Base-by-base conservation (phyloP, 2,113 vertebrate genomes). In the Petromus typicus region DNA sequence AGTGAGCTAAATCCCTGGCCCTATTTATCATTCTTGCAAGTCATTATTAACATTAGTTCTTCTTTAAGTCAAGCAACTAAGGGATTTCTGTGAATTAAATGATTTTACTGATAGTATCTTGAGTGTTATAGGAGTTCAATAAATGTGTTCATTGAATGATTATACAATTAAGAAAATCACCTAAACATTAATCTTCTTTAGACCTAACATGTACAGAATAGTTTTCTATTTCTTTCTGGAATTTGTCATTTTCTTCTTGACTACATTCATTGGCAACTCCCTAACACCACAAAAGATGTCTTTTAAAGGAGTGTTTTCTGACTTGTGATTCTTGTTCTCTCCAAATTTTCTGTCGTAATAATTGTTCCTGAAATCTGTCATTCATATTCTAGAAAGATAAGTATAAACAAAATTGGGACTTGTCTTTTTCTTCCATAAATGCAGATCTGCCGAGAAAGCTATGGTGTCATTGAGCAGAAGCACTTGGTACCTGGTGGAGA, bases 401-500 rank as follows among this genome's bases (percentile, higher is more conserved):
- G 18, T 89, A 43, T 73, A 90, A 88, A 40, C 23, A 95, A 43
- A 96, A 95, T 45, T 90, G 37, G 93, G 95, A 73, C 30, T 0
- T 93, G n/a, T 97, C 0, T 96, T 97, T 95, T 96, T 95, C 66
- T 45, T 4, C 63, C 56, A 90, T 76, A n/a, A 91, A 22, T 84
- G 17, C 85, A 99, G 99, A 99, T 99, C 95, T 99, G 99, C 96
- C 99, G 99, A 92, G 99, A 99, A 96, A 99, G 99, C 98, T 99
- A 99, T 16, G 99, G 99, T 14, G 98, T 99, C 94, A 98, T 98
- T 1, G 99, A 99, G 87, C 98, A 99, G 75, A 99, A 99, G 98
- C 99, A 99, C 93, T 98, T 99, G 79, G 75, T 99, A 18, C 99
- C 99, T 3, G 99, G 98, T 85, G 99, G 99, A 96, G 99, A 99